These are phyloP conservation scores for Phoenicopterus ruber DNA, from an alignment of 2,113 vertebrate genomes.

Conservation along the genomic window DNA sequence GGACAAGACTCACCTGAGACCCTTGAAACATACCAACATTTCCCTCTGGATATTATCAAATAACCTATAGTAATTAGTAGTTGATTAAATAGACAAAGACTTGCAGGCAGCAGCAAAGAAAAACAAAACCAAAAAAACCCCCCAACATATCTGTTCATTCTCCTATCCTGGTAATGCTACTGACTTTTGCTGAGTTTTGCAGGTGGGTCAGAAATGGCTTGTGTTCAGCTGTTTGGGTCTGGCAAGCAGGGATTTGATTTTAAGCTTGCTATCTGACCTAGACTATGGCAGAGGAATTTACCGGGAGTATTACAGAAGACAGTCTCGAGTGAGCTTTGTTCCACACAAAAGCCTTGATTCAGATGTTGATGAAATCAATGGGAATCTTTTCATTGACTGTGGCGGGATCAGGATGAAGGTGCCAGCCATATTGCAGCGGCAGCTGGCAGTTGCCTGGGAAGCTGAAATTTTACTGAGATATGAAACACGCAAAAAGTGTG, in stretches of 20 bases:
- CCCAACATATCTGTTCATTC: background rate
- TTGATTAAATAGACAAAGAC: background rate
- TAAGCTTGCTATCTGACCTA: background rate
- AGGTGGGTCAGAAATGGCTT: background rate
- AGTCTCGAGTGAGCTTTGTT: background rate
- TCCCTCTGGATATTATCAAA: slow-evolving; percentile 6
- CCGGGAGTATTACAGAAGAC: background rate
- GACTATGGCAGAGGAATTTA: background rate
- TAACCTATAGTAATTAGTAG: background rate
- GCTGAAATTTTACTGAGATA: slow-evolving; percentile 5
- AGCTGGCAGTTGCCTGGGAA: background rate
- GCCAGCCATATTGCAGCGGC: background rate
- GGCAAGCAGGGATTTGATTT: background rate
- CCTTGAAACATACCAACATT: background rate
- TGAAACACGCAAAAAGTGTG: slow-evolving; percentile 9
- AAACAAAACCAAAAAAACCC: background rate
- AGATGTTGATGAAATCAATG: background rate
- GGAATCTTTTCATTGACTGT: background rate
- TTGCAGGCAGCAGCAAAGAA: background rate
- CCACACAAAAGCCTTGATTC: background rate
- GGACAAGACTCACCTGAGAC: background rate
- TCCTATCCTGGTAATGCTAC: background rate
- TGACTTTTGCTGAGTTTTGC: background rate
- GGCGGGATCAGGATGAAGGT: background rate
- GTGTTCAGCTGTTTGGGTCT: background rate